These are phyloP conservation scores for Drosophila greeni DNA, from an alignment of 2,888 invertebrate genomes.

Conservation along the genomic window DNA sequence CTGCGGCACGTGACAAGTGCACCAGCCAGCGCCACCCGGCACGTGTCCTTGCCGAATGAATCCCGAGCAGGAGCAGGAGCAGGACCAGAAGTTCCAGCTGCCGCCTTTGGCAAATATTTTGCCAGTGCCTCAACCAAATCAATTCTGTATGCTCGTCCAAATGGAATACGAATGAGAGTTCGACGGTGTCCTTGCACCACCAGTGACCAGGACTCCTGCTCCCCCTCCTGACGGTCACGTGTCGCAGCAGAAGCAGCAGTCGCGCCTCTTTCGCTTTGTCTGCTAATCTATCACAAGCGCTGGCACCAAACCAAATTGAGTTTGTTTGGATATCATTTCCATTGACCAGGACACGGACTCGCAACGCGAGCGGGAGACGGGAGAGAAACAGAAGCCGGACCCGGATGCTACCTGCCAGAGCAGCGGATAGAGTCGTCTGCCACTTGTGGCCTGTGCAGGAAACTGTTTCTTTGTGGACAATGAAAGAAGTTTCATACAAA, in stretches of 20 bases:
- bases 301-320: slow-evolving; percentile 68
- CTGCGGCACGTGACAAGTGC: slow-evolving; percentile 68
- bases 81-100: slow-evolving; percentile 29
- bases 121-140: slow-evolving; percentile 65
- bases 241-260: slow-evolving; percentile 34
- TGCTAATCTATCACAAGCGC: slow-evolving; percentile 76
- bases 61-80: background rate
- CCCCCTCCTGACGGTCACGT: slow-evolving; percentile 56
- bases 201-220: slow-evolving; percentile 10
- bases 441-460: slow-evolving; percentile 26
- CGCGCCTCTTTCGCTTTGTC: slow-evolving; percentile 73
- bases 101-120: slow-evolving; percentile 63
- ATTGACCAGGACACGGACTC: slow-evolving; percentile 27
- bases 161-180: slow-evolving; percentile 68
- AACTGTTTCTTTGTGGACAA: slow-evolving; percentile 2
- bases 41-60: slow-evolving; percentile 43
- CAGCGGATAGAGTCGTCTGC: slow-evolving; percentile 48
- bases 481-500: background rate
- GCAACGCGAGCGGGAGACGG: background rate
- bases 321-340: slow-evolving; percentile 68
- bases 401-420: slow-evolving; percentile 55
- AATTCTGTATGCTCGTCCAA: slow-evolving; percentile 70
- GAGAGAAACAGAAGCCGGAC: slow-evolving; percentile 4
- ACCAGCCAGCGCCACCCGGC: slow-evolving; percentile 30
- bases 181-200: slow-evolving; percentile 56